Evolutionary conservation across 2,113 vertebrate species (phyloP).

Genomic region (Pitta sordida): DNA sequence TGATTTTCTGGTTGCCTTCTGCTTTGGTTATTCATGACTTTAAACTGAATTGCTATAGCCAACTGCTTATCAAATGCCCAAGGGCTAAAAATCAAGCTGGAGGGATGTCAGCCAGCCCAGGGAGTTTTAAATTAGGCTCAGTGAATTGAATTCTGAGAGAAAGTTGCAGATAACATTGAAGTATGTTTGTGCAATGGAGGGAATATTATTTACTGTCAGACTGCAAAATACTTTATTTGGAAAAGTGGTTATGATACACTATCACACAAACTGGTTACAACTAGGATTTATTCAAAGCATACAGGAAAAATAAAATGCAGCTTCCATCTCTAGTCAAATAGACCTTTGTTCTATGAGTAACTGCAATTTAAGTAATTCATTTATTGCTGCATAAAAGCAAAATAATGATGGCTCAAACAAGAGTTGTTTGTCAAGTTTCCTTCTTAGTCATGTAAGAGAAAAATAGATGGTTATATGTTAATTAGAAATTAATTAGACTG

Average conservation of each 20-base stretch:
- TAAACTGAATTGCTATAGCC: not conserved
- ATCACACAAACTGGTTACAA: accelerated
- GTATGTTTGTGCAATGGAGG: not conserved
- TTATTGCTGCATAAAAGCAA: not conserved
- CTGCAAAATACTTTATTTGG: not conserved
- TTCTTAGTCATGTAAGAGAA: not conserved
- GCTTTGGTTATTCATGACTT: not conserved
- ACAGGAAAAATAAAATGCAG: not conserved
- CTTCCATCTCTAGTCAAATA: not conserved
- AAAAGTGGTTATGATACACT: not conserved
- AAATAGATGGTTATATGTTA: not conserved
- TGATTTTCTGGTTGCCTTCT: not conserved
- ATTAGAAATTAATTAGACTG: not conserved
- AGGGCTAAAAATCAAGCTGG: not conserved
- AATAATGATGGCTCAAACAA: not conserved
- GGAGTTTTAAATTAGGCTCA: not conserved
- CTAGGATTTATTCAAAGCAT: not conserved
- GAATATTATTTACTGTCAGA: not conserved
- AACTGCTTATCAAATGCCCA: accelerated
- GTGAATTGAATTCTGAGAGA: not conserved
- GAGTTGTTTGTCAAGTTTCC: not conserved
- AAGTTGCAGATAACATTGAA: not conserved
- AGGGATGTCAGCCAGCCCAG: not conserved
- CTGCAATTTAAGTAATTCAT: not conserved
- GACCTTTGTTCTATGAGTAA: not conserved